Base-by-base conservation (phyloP, 2,113 vertebrate genomes). In the Cryptoleucopteryx plumbea region DNA sequence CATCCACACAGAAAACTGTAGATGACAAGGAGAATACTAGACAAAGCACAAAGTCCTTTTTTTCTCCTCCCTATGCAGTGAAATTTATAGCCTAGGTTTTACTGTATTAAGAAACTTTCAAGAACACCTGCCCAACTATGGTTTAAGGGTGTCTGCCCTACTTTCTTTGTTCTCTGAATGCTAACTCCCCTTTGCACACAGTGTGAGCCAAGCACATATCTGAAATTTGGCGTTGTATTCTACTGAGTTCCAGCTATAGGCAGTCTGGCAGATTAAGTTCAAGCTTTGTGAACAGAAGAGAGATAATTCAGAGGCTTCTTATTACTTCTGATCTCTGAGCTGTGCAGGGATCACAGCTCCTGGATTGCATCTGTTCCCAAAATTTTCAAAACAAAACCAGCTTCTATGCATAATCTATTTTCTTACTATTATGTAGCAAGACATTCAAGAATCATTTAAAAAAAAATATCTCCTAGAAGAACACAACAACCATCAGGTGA, bases 251-350 rank as follows among this genome's bases (percentile, higher is more conserved):
- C 56, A 80, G 74, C 82, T 72, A n/a, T 5, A 74, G 88, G 94
- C 85, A 82, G 93, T 25, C 72, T 70, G 93, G 83, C 73, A 90
- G 95, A 93, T 92, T 87, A 95, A 86, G 75, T 77, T 77, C 67
- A 88, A 89, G 80, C 79, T 89, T 84, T 67, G 36, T 73, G 86
- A 86, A 87, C 32, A 90, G 71, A 75, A 78, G 59, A 95, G 92
- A 96, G 93, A 96, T 94, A 86, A 72, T 88, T 93, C 92, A 62
- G 50, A 94, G 89, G 38, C 67, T 93, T 92, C 95, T 92, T 82
- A 86, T 79, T 95, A 67, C 34, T 70, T 85, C 81, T 93, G 88
- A 79, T 89, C 88, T 62, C 53, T 40, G 78, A 86, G 90, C 63
- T 66, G 34, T 63, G 61, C 40, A 73, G 81, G 87, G 81, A 82